Percentiles rank a stretch among this genome's conserved stretches.
Evolutionary conservation across 2,888 invertebrate species (phyloP).

Genomic region (Lepidonotus clava): DNA sequence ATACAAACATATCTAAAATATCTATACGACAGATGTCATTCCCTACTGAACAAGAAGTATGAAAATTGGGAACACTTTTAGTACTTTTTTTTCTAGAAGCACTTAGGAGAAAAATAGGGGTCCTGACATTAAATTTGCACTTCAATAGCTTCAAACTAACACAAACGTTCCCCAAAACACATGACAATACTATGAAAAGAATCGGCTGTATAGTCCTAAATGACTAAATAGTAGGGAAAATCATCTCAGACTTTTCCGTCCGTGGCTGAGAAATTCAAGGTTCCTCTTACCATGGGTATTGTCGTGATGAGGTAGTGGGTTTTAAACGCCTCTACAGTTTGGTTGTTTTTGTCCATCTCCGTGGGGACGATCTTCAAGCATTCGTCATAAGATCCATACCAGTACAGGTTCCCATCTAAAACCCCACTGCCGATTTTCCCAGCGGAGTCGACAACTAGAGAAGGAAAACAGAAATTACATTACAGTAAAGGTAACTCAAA

Average conservation of each 20-base stretch:
- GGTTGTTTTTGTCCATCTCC: not conserved
- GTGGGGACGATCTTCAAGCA: constrained; percentile 26
- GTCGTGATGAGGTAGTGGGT: not conserved
- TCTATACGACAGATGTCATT: not conserved
- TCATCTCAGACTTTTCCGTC: not conserved
- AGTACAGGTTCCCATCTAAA: constrained; percentile 55
- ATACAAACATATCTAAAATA: not conserved
- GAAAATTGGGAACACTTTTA: not conserved
- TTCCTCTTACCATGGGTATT: not conserved
- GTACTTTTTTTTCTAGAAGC: not conserved
- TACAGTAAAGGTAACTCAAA: not conserved
- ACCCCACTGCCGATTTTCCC: constrained; percentile 59
- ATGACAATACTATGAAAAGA: not conserved
- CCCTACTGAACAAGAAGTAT: not conserved
- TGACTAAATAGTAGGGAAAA: not conserved
- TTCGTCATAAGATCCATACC: constrained; percentile 58
- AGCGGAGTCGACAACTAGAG: constrained; percentile 60
- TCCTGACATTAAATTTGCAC: not conserved
- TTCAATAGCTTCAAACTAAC: not conserved
- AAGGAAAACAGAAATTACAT: not conserved
- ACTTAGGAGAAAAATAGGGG: not conserved
- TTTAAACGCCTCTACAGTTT: not conserved
- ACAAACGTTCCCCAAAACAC: not conserved
- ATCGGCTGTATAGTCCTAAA: not conserved
- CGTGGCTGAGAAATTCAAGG: not conserved